Evolutionary conservation across 2,797 vertebrate species (phyloP).

Genomic region (Anolis apletophallus): DNA sequence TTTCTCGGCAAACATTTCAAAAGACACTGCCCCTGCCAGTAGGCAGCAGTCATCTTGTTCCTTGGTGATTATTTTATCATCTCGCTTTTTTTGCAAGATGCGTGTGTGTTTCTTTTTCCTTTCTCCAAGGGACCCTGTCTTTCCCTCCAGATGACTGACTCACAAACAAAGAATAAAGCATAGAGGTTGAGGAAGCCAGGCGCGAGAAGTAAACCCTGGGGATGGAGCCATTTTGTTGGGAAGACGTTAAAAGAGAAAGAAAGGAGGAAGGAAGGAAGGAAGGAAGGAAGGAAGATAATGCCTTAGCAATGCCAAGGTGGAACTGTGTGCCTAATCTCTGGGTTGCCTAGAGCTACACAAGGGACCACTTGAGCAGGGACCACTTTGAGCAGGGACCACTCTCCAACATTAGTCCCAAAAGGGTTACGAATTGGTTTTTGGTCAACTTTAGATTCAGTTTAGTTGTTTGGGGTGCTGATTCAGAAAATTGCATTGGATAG

Average conservation of each 20-base stretch:
- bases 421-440: too few relatives aligned
- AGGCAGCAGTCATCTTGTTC: slow-evolving; percentile 1
- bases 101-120: neutral
- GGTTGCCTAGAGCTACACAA: too few relatives aligned
- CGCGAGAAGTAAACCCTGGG: neutral
- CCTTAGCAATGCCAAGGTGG: neutral
- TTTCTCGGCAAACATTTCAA: neutral
- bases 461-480: too few relatives aligned
- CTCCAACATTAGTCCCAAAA: too few relatives aligned
- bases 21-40: neutral
- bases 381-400: too few relatives aligned
- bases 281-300: too few relatives aligned
- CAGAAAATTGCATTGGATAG: too few relatives aligned
- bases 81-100: neutral
- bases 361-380: too few relatives aligned
- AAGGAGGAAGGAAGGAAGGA: too few relatives aligned
- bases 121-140: neutral
- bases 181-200: neutral
- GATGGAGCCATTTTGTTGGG: neutral
- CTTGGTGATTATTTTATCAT: slow-evolving; percentile 16
- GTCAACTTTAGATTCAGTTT: too few relatives aligned
- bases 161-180: neutral
- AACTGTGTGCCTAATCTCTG: neutral
- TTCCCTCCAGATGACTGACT: neutral
- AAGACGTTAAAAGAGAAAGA: neutral